These are phyloP conservation scores for Pelusios castaneus DNA, from an alignment of 2,113 vertebrate species.

Conservation along the genomic window DNA sequence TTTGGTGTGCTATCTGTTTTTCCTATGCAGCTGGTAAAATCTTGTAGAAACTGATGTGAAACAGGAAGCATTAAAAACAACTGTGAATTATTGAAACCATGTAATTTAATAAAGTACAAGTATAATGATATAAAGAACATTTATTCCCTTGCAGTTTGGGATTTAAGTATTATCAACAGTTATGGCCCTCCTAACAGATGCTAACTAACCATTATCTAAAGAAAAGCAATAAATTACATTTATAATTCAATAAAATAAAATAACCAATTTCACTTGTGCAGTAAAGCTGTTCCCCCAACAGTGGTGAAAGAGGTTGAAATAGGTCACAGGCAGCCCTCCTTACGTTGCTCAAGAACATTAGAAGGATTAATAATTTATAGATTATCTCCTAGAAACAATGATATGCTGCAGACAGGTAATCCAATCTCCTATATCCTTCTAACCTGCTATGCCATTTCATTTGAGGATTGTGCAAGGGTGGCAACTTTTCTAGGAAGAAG, in stretches of 20 bases:
- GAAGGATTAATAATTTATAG: slow-evolving; percentile 93
- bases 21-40: background rate
- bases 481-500: slow-evolving; percentile 70
- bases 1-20: background rate
- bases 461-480: slow-evolving; percentile 63
- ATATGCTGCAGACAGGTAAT: slow-evolving; percentile 89
- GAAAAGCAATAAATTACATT: slow-evolving; percentile 23
- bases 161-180: slow-evolving; percentile 23
- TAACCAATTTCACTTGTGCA: slow-evolving; percentile 7
- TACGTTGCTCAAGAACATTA: slow-evolving; percentile 80
- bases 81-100: slow-evolving; percentile 42
- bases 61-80: slow-evolving; percentile 33
- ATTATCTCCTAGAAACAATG: slow-evolving; percentile 88
- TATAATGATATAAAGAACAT: background rate
- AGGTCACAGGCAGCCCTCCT: slow-evolving; percentile 73
- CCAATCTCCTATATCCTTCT: slow-evolving; percentile 78
- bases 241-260: slow-evolving; percentile 24
- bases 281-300: slow-evolving; percentile 47
- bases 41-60: slow-evolving; percentile 40
- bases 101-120: slow-evolving; percentile 27
- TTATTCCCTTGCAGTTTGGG: slow-evolving; percentile 11
- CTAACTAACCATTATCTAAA: slow-evolving; percentile 28
- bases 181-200: slow-evolving; percentile 5
- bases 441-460: slow-evolving; percentile 67
- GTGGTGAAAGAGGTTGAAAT: slow-evolving; percentile 71